Evolutionary conservation across 2,888 invertebrate species (phyloP).

Genomic region (Geophilus truncorum): DNA sequence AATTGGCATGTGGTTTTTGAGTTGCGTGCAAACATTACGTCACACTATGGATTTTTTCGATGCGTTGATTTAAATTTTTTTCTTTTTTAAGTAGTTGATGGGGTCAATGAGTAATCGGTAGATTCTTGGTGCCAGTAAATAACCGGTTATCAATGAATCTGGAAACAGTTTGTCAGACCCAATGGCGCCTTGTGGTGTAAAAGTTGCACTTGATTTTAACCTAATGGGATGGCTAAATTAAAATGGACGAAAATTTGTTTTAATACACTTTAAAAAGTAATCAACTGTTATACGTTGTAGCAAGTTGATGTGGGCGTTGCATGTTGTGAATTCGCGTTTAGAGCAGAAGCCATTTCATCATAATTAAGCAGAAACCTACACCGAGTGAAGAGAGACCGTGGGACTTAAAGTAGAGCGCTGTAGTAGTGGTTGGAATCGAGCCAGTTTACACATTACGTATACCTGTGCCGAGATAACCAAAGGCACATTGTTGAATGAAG

Average conservation of each 20-base stretch:
- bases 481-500: no score
- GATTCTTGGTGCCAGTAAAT: background rate
- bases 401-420: background rate
- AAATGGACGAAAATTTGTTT: no score
- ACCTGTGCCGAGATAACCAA: background rate
- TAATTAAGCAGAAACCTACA: background rate
- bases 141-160: constrained; percentile 1
- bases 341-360: background rate
- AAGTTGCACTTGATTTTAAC: background rate
- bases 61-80: background rate
- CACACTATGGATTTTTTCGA: background rate
- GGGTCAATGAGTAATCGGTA: background rate
- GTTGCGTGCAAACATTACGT: background rate
- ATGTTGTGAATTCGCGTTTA: background rate
- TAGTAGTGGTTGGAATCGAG: background rate
- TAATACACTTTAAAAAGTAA: background rate
- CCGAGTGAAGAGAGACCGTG: background rate
- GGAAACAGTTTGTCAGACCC: background rate
- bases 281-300: background rate
- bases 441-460: background rate
- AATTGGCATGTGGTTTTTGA: background rate
- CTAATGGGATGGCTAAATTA: no score
- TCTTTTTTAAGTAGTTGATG: background rate
- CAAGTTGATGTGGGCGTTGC: background rate
- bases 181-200: background rate